A percentile compares a stretch with the other conserved stretches of the same genome.
Evolutionary conservation across 2,888 invertebrate genomes (phyloP).

Genomic region (Mechanitis messenoides): DNA sequence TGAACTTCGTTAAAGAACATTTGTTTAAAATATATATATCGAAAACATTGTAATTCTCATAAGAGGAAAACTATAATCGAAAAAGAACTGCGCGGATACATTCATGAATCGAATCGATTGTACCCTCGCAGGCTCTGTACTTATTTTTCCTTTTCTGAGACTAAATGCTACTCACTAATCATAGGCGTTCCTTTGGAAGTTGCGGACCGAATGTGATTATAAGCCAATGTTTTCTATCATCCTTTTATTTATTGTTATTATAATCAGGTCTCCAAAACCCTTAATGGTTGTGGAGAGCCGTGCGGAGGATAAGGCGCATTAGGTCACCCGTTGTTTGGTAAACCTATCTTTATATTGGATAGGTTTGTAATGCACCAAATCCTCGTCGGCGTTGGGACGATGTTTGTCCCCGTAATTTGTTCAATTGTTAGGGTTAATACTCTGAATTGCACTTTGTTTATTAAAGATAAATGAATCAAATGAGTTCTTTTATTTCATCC

Average conservation of each 20-base stretch:
- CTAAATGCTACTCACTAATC: slow-evolving; percentile 41
- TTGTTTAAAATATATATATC: slow-evolving; percentile 34
- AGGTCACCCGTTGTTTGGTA: slow-evolving; percentile 29
- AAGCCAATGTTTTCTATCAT: slow-evolving; percentile 54
- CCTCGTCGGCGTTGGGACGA: slow-evolving; percentile 56
- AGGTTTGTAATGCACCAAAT: slow-evolving; percentile 45
- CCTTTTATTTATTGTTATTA: slow-evolving; percentile 51
- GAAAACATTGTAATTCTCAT: slow-evolving; percentile 61
- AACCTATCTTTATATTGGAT: slow-evolving; percentile 37
- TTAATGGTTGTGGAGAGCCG: slow-evolving; percentile 57
- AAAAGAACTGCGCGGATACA: slow-evolving; percentile 63
- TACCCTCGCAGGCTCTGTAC: slow-evolving; percentile 57
- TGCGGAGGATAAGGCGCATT: slow-evolving; percentile 49
- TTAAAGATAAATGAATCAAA: slow-evolving; percentile 77
- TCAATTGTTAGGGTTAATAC: slow-evolving; percentile 75
- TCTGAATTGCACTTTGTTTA: slow-evolving; percentile 78
- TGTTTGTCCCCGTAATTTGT: slow-evolving; percentile 66
- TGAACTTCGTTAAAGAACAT: slow-evolving; percentile 24
- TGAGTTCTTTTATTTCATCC: slow-evolving; percentile 42
- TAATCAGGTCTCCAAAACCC: slow-evolving; percentile 53
- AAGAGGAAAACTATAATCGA: slow-evolving; percentile 55
- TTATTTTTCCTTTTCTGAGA: slow-evolving; percentile 64
- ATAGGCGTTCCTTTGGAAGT: slow-evolving; percentile 68
- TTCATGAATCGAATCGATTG: slow-evolving; percentile 40
- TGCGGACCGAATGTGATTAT: slow-evolving; percentile 64